Evolutionary conservation across 2,888 invertebrate genomes (phyloP), one percentile per base, ranked within the genome.

Genomic region (Andrena haemorrhoa): DNA sequence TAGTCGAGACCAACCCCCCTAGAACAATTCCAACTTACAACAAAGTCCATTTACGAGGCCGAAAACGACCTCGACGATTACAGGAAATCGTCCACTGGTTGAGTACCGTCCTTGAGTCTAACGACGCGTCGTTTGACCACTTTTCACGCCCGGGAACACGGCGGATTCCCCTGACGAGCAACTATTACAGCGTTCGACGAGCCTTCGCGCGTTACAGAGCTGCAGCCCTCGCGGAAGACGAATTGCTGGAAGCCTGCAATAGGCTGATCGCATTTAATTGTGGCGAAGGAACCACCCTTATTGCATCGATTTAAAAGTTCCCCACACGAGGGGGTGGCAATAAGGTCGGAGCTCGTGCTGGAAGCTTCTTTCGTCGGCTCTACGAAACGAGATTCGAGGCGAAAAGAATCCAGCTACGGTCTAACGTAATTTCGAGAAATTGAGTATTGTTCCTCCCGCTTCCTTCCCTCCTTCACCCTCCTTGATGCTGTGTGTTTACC

Each of bases 191-290:
- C 20, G 35, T 7, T 33, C 73, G 29, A 31, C 0, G 29, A n/a
- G 20, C 29, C 6, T 2, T 1, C 10, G 56, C 20, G 23, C 10
- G 4, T 26, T 23, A 1, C 23, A 5, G n/a, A 16, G 26, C 61
- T 4, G 6, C 33, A 68, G 53, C 65, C 66, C 53, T n/a, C 41
- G 0, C n/a, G 26, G 26, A 6, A 10, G 33, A 68, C 51, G 20
- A 29, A 69, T 75, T 23, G 61, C 41, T 16, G 33, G 8, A 33
- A 66, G 8, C 53, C 41, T 16, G 66, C 72, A 65, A 79, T 75
- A 79, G 63, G 58, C 53, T 41, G 65, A 76, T 66, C 61, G 75
- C 31, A 64, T 61, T 75, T 82, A 78, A 83, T 84, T 70, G 61
- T 33, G 61, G 53, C 53, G 58, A 65, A 61, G 75, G 72, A 49